phyloP scores from a whole-genome alignment of 2,888 invertebrate genomes.

The Brenthis daphne region DNA sequence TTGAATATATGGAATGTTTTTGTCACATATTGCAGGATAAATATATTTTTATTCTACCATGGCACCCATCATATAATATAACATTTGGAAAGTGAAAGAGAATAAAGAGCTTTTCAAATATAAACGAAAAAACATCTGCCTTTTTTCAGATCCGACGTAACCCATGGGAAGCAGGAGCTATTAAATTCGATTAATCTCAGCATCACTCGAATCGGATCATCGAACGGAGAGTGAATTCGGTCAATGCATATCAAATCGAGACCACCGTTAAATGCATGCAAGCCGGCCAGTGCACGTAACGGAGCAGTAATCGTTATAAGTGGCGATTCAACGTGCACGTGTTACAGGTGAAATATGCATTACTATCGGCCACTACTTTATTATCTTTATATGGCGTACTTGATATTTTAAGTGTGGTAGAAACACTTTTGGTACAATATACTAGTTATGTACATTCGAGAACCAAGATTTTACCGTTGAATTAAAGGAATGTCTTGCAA shows the following conservation, averaged over 20 bases:
- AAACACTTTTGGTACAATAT: too few relatives aligned
- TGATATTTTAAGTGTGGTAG: too few relatives aligned
- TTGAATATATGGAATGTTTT: too few relatives aligned
- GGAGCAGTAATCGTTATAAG: slow-evolving; percentile 35
- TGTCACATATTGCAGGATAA: too few relatives aligned
- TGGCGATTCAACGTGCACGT: slow-evolving; percentile 17
- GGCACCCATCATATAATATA: neutral
- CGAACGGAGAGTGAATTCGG: slow-evolving; percentile 36
- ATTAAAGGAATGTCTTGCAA: too few relatives aligned
- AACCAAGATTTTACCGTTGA: too few relatives aligned
- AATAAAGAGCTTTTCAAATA: neutral
- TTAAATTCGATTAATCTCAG: slow-evolving; percentile 28
- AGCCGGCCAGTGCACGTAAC: slow-evolving; percentile 42
- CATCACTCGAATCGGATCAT: slow-evolving; percentile 31
- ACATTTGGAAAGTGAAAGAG: neutral
- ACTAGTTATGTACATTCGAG: too few relatives aligned
- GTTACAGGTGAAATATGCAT: slow-evolving; percentile 20
- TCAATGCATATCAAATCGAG: slow-evolving; percentile 41
- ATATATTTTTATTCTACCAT: too few relatives aligned
- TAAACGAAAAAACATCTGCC: neutral
- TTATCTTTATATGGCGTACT: too few relatives aligned
- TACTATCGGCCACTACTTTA: neutral
- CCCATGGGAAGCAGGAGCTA: slow-evolving; percentile 15
- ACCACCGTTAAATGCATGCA: slow-evolving; percentile 43
- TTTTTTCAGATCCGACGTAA: neutral